Conservation (phyloP, 1,140 invertebrate genomes). For the Lepidurus couesii region DNA sequence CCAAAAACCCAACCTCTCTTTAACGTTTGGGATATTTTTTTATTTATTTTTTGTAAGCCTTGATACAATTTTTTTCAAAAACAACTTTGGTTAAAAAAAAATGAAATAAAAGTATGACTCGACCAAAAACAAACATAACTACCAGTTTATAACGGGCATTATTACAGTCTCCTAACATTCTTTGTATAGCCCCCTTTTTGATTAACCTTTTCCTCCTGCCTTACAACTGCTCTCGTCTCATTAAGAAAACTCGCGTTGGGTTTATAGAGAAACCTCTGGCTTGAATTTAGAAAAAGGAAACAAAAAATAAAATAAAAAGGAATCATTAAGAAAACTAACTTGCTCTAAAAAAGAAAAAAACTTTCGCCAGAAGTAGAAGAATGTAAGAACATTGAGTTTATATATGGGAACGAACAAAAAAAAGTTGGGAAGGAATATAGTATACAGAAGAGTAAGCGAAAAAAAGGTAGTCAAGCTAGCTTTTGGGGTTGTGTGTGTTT, state of each 20-base stretch:
- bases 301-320: neutral
- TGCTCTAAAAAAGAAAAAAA: neutral
- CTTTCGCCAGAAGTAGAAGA: neutral
- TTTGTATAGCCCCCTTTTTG: conserved; percentile 3
- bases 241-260: conserved; percentile 16
- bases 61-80: neutral
- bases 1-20: neutral
- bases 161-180: conserved; percentile 15
- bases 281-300: neutral
- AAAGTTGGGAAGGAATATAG: neutral
- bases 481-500: neutral
- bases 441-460: neutral
- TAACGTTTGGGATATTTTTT: too few species aligned
- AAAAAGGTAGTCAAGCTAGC: conserved; percentile 18
- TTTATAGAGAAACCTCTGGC: conserved; percentile 4
- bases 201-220: neutral
- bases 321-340: neutral
- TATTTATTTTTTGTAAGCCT: too few species aligned
- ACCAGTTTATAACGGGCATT: conserved; percentile 5
- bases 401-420: neutral
- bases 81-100: neutral
- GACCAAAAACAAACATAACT: conserved; percentile 16
- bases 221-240: conserved; percentile 15
- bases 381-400: too few species aligned
- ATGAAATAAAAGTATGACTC: conserved; percentile 6